Percentiles rank a stretch among this genome's conserved stretches.
These are phyloP conservation scores for Boloria euphrosyne DNA, from an alignment of 2,888 invertebrate genomes.

Conservation along the genomic window DNA sequence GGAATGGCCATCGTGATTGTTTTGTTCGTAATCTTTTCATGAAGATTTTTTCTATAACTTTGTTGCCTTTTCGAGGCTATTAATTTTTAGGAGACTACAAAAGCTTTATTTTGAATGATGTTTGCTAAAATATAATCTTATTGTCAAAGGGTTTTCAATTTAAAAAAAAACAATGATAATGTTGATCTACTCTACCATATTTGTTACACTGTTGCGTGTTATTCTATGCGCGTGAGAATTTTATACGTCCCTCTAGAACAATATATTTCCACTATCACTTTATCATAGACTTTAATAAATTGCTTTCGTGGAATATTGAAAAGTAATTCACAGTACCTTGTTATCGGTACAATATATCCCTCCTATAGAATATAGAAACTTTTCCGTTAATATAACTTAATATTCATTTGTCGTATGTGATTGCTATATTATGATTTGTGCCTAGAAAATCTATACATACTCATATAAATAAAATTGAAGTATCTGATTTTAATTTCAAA, in stretches of 20 bases:
- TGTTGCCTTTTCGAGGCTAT: slow-evolving; percentile 11
- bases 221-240: slow-evolving; percentile 19
- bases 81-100: slow-evolving; percentile 12
- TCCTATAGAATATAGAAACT: too few relatives aligned
- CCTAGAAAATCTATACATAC: too few relatives aligned
- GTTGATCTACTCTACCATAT: neutral
- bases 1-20: slow-evolving; percentile 44
- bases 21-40: slow-evolving; percentile 35
- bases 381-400: too few relatives aligned
- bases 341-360: neutral
- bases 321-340: slow-evolving; percentile 12
- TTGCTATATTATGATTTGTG: too few relatives aligned
- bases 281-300: slow-evolving; percentile 16
- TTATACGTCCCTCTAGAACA: slow-evolving; percentile 23
- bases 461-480: too few relatives aligned
- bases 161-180: neutral
- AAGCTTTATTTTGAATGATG: slow-evolving; percentile 12
- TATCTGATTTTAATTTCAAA: too few relatives aligned
- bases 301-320: slow-evolving; percentile 25
- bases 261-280: slow-evolving; percentile 28
- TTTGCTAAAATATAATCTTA: neutral
- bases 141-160: slow-evolving; percentile 2
- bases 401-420: too few relatives aligned
- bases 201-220: slow-evolving; percentile 8
- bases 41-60: slow-evolving; percentile 23